Evolutionary conservation across 2,113 vertebrate genomes (phyloP).

Genomic region (Sciurus niger): DNA sequence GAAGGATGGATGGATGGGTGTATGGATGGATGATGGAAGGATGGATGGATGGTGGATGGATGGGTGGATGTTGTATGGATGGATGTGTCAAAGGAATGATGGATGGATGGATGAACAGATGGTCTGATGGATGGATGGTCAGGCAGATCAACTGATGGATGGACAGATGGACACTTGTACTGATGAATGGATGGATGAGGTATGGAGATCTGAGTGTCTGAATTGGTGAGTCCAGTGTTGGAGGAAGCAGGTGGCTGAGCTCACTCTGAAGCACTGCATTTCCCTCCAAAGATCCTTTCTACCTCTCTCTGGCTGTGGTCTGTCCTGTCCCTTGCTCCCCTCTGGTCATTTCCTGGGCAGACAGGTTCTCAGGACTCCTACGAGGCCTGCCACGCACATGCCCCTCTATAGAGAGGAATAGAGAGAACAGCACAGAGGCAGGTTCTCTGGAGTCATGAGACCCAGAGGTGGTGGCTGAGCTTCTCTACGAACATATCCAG

Average conservation of each 20-base stretch:
- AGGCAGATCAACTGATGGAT: too few species aligned
- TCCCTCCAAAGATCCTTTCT: not conserved
- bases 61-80: too few species aligned
- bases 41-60: too few species aligned
- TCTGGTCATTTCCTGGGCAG: rapidly evolving
- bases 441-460: not conserved
- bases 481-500: not conserved
- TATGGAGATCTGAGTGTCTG: too few species aligned
- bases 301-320: not conserved
- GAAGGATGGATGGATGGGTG: too few species aligned
- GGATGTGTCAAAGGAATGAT: too few species aligned
- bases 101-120: too few species aligned
- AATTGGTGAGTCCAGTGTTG: not conserved
- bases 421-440: not conserved
- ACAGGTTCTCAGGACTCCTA: not conserved
- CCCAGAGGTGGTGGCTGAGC: not conserved
- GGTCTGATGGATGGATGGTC: too few species aligned
- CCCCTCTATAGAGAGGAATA: too few species aligned
- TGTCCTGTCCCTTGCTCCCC: not conserved
- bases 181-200: too few species aligned
- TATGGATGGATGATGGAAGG: too few species aligned
- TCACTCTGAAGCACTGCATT: not conserved
- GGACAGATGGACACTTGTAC: too few species aligned
- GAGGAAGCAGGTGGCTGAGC: not conserved
- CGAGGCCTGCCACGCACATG: rapidly evolving